phyloP scores from a whole-genome alignment of 2,888 invertebrate species.

The Pilophorus perplexus region DNA sequence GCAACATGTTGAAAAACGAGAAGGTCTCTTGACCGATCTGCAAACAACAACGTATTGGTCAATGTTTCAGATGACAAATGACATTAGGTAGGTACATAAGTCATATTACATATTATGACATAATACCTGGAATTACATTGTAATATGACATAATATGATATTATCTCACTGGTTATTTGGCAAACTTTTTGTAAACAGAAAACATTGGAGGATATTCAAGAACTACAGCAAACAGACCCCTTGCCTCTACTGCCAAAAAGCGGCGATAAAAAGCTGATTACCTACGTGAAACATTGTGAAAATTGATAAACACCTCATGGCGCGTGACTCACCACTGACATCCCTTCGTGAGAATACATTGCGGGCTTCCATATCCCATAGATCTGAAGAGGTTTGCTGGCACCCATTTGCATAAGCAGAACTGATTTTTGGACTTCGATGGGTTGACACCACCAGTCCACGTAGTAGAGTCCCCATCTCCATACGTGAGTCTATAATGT shows the following conservation, averaged over 20 bases:
- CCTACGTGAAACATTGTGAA: no score
- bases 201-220: no score
- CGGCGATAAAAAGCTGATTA: no score
- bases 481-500: neutral
- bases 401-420: constrained; percentile 11
- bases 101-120: no score
- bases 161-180: no score
- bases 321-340: constrained; percentile 17
- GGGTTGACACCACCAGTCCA: constrained; percentile 26
- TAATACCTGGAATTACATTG: no score
- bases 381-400: constrained; percentile 5
- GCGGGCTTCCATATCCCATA: constrained; percentile 15
- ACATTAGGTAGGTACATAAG: no score
- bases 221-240: no score
- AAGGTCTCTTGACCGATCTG: constrained; percentile 28
- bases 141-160: no score
- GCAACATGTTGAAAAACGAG: constrained; percentile 24
- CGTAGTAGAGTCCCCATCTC: neutral
- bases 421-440: constrained; percentile 12
- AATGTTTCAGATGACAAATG: no score
- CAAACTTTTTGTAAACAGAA: no score
- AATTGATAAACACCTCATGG: neutral
- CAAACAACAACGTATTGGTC: neutral
- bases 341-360: constrained; percentile 13
- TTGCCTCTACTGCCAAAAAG: no score